A percentile compares a stretch with the other conserved stretches of the same genome.
Conservation (phyloP, 2,888 invertebrate species). For the Eupithecia subfuscata region DNA sequence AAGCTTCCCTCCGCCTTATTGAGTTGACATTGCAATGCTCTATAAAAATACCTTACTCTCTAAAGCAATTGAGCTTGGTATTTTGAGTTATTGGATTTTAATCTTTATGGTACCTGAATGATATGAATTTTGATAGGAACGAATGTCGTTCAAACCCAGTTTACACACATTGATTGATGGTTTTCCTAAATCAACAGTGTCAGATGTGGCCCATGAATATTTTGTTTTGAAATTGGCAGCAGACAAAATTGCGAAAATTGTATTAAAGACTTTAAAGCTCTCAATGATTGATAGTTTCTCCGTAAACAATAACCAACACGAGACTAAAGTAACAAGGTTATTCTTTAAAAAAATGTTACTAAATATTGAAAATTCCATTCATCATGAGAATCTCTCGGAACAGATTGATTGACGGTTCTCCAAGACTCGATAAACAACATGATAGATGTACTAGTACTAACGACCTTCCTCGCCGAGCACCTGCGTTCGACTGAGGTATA, state of each 20-base stretch:
- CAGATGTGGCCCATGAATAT: background rate
- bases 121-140: background rate
- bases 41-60: conserved; percentile 52
- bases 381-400: background rate
- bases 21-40: conserved; percentile 47
- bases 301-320: background rate
- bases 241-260: background rate
- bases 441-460: conserved; percentile 6
- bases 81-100: conserved; percentile 22
- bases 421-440: conserved; percentile 15
- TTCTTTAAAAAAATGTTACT: background rate
- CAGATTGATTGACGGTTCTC: background rate
- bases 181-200: background rate
- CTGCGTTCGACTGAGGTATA: conserved; percentile 42
- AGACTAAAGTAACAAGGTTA: background rate
- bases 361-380: background rate
- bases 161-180: conserved; percentile 4
- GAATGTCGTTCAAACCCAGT: background rate
- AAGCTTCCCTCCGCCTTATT: conserved; percentile 46
- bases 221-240: background rate
- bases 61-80: conserved; percentile 44
- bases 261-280: background rate
- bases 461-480: conserved; percentile 34
- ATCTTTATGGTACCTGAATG: conserved; percentile 2
- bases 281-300: background rate